Percentiles rank a stretch among this genome's conserved stretches.
phyloP scores from a whole-genome alignment of 2,888 invertebrate species.

The Trachelus iudaicus region DNA sequence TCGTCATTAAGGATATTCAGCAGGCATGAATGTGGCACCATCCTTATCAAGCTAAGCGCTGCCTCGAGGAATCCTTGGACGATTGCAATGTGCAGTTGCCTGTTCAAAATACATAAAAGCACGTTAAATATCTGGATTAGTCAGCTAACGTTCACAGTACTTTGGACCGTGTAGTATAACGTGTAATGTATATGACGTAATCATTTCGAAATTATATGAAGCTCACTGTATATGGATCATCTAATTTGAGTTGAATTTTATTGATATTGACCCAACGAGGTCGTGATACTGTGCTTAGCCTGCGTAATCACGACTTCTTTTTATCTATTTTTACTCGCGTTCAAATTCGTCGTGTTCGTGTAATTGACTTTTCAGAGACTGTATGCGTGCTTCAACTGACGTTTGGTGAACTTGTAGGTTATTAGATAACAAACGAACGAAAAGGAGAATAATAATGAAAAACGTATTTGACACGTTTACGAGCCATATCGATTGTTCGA shows the following conservation, averaged over 20 bases:
- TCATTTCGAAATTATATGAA: no score
- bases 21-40: conserved; percentile 81
- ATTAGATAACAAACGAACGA: neutral
- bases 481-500: neutral
- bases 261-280: no score
- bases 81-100: conserved; percentile 88
- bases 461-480: neutral
- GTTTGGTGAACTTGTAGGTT: neutral
- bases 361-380: neutral
- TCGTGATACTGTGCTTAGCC: neutral
- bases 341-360: neutral
- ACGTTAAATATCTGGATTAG: neutral
- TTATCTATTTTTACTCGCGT: neutral
- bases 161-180: neutral
- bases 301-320: neutral
- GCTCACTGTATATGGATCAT: no score
- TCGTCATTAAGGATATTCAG: conserved; percentile 85
- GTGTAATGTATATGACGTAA: no score
- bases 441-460: neutral
- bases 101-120: conserved; percentile 65
- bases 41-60: conserved; percentile 78
- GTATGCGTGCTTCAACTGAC: neutral
- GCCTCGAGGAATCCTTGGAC: conserved; percentile 80
- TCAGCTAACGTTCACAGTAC: neutral
- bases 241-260: no score